Conservation (phyloP, 2,888 invertebrate genomes). For the Volucella bombylans region DNA sequence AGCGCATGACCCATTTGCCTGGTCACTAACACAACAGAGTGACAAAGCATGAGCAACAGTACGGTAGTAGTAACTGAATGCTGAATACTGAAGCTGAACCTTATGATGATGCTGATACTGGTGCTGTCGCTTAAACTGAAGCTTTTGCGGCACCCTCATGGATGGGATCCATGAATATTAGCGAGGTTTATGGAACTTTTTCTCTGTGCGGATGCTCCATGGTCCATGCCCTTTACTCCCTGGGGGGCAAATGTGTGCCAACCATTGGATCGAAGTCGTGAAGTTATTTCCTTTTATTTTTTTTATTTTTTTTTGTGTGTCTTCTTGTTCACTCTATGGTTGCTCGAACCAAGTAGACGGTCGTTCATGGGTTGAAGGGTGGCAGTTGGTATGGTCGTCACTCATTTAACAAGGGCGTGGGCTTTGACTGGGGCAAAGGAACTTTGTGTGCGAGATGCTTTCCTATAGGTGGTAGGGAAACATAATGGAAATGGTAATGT, state of each 20-base stretch:
- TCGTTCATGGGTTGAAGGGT: constrained; percentile 45
- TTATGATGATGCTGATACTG: too few relatives aligned
- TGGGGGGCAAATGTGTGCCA: constrained; percentile 73
- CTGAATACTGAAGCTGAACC: constrained; percentile 5
- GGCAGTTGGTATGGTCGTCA: constrained; percentile 62
- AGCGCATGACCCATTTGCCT: constrained; percentile 72
- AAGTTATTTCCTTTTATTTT: constrained; percentile 25
- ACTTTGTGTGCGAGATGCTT: constrained; percentile 55
- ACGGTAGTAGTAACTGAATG: background rate
- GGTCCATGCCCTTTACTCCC: constrained; percentile 74
- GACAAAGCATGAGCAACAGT: constrained; percentile 47
- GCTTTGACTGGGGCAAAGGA: constrained; percentile 71
- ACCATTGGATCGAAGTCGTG: constrained; percentile 70
- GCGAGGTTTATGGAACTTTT: constrained; percentile 72
- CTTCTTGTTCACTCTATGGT: constrained; percentile 3
- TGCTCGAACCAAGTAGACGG: background rate
- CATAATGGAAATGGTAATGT: constrained; percentile 29
- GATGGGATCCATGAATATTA: constrained; percentile 69
- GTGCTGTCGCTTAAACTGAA: background rate
- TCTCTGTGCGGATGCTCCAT: constrained; percentile 68
- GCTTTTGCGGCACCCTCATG: constrained; percentile 47
- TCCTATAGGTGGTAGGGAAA: constrained; percentile 42
- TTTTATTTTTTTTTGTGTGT: too few relatives aligned
- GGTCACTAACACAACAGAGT: constrained; percentile 66
- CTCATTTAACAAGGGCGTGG: constrained; percentile 73